Percentiles rank a stretch among this genome's conserved stretches.
These are phyloP conservation scores for Danionella dracula DNA, from an alignment of 2,797 vertebrate species.

Conservation along the genomic window DNA sequence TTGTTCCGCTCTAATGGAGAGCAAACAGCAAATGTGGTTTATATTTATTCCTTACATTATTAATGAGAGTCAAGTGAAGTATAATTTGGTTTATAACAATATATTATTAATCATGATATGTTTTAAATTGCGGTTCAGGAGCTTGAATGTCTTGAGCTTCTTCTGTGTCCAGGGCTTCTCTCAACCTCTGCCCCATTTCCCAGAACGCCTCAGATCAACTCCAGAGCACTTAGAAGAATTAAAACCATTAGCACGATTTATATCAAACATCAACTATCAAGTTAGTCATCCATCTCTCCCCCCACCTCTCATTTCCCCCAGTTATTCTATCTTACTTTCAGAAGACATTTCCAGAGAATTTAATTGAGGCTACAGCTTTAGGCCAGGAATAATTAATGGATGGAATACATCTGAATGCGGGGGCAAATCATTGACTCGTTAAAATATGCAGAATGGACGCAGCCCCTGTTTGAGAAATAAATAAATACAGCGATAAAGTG, in stretches of 20 bases:
- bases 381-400: conserved; percentile 56
- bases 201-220: conserved; percentile 6
- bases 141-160: not conserved
- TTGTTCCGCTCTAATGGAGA: too few relatives aligned
- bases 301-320: not conserved
- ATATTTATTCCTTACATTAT: too few relatives aligned
- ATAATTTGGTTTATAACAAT: not conserved
- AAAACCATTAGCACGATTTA: conserved; percentile 66
- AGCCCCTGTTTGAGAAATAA: not conserved
- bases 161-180: conserved; percentile 5
- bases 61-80: not conserved
- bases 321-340: conserved; percentile 30
- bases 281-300: conserved; percentile 46
- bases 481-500: conserved; percentile 28
- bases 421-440: conserved; percentile 57
- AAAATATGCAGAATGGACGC: conserved; percentile 41
- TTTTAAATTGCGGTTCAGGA: not conserved
- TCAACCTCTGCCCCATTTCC: not conserved
- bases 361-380: conserved; percentile 58
- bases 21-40: too few relatives aligned
- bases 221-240: conserved; percentile 56
- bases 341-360: conserved; percentile 51
- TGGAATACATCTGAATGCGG: conserved; percentile 49
- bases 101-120: too few relatives aligned
- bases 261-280: conserved; percentile 60